A percentile compares a stretch with the other conserved stretches of the same genome.
Evolutionary conservation across 2,113 vertebrate genomes (phyloP).

Genomic region (Chinchilla lanigera): DNA sequence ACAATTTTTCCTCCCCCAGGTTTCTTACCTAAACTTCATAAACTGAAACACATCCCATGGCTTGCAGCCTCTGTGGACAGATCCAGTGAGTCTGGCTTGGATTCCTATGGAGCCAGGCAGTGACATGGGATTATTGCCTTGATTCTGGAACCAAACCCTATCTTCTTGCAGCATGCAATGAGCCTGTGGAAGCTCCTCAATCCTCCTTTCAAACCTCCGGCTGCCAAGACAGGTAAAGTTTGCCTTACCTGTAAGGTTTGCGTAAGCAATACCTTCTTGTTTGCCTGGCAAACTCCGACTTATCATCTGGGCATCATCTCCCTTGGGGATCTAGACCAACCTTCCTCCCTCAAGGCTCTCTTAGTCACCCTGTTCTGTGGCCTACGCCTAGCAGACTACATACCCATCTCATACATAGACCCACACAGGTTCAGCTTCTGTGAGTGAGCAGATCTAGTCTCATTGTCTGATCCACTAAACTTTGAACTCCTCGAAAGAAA

Average conservation of each 20-base stretch:
- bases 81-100: neutral
- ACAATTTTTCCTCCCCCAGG: neutral
- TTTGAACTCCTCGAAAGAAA: neutral
- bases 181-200: neutral
- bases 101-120: neutral
- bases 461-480: neutral
- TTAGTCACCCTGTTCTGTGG: neutral
- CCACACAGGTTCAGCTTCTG: neutral
- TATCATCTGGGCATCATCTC: fast-evolving
- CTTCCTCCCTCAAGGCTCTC: neutral
- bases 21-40: slow-evolving; percentile 58
- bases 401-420: neutral
- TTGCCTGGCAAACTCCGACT: neutral
- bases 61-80: neutral
- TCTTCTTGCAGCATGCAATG: neutral
- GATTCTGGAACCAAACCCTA: neutral
- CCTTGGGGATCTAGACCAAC: neutral
- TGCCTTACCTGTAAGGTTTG: neutral
- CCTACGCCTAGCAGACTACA: no score
- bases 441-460: neutral
- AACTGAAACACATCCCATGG: slow-evolving; percentile 1
- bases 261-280: neutral
- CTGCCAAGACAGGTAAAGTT: neutral
- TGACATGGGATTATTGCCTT: neutral
- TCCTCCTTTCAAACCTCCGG: neutral